Evolutionary conservation across 2,797 vertebrate genomes (phyloP), one percentile per base, ranked within the genome.

Genomic region (Scyliorhinus canicula): DNA sequence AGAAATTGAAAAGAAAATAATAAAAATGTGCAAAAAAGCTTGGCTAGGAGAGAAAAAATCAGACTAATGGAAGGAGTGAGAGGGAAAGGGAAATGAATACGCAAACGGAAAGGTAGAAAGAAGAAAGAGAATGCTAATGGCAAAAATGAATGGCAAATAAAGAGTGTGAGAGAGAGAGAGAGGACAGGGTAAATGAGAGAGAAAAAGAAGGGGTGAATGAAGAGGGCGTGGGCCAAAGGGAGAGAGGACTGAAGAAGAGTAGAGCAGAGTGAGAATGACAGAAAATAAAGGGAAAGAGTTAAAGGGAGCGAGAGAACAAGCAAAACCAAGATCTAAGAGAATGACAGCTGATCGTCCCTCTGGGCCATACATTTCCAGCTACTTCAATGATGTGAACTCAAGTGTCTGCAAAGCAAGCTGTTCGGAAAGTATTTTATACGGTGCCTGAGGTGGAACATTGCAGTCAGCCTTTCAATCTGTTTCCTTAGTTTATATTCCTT

Each of bases 311-410:
- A 63, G 88, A 65, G n/a, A 63, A 91, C 57, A 19, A 65, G 7
- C 57, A 91, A 40, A 55, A 21, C n/a, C 12, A 7, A 91, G 60
- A 63, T 63, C 65, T 65, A 91, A 91, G 88, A 44, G n/a, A 40
- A 26, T 88, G 57, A 24, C 60, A 91, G 60, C 60, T 44, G 40
- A 91, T 91, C 8, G n/a, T 65, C 60, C 88, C 88, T 91, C 88
- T 91, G 60, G 60, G 57, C 57, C 19, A 44, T 44, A 60, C 19
- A 65, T 91, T 91, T 91, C n/a, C n/a, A 65, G 88, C 57, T 63
- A 91, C 88, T 91, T 91, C 88, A 91, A 91, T 8, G 11, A 91
- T 91, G 88, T 91, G 60, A 91, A 65, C n/a, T 65, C 35, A 91
- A 91, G 60, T 60, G n/a, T 91, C 57, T 91, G 88, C n/a, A 44